These are phyloP conservation scores for Nasonia oneida DNA, from an alignment of 2,888 invertebrate species.

Conservation along the genomic window DNA sequence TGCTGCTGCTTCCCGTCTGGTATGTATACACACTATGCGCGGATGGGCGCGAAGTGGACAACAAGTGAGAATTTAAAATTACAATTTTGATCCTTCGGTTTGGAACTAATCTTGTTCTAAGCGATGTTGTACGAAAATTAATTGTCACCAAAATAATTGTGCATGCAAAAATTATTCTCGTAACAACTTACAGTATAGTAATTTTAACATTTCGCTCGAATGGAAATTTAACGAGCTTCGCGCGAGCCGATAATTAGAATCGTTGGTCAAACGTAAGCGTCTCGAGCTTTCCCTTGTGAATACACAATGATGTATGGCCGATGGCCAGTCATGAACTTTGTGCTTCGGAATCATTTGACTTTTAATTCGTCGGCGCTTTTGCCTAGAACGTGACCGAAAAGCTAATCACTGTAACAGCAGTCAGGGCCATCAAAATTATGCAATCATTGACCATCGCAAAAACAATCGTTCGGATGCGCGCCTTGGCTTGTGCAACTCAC, in stretches of 20 bases:
- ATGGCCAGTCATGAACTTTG: no score
- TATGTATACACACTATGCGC: neutral
- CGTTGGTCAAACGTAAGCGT: neutral
- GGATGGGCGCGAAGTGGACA: no score
- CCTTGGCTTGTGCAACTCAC: neutral
- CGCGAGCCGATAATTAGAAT: neutral
- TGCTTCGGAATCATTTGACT: no score
- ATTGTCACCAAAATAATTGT: neutral
- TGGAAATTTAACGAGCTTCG: neutral
- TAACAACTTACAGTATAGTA: neutral
- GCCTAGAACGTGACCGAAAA: no score
- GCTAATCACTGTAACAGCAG: neutral
- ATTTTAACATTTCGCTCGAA: neutral
- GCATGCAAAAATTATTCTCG: no score
- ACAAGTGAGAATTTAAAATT: no score
- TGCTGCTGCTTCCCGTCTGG: slow-evolving; percentile 52
- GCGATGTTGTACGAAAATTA: no score
- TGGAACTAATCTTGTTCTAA: no score
- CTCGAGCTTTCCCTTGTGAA: no score
- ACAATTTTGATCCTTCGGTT: no score
- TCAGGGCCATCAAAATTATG: neutral
- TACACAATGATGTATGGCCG: no score
- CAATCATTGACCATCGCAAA: neutral
- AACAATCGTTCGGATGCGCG: neutral
- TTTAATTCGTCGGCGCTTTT: no score